Percentiles rank a stretch among this genome's conserved stretches.
These are phyloP conservation scores for Drosophila lacicola DNA, from an alignment of 2,888 invertebrate species.

Conservation along the genomic window DNA sequence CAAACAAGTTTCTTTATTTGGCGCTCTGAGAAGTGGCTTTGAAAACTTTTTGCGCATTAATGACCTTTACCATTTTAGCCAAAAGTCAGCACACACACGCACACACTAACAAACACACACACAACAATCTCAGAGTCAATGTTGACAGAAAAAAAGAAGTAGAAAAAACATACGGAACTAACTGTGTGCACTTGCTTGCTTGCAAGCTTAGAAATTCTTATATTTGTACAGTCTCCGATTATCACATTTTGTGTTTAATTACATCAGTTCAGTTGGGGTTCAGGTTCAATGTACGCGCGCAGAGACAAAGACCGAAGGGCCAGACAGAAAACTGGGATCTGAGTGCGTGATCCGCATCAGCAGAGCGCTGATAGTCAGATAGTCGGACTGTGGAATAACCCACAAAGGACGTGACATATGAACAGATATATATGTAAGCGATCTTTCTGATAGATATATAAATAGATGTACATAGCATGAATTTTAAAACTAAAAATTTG, in stretches of 20 bases:
- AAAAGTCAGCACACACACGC: conserved; percentile 25
- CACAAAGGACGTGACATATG: conserved; percentile 49
- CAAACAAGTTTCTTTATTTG: conserved; percentile 76
- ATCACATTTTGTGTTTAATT: conserved; percentile 26
- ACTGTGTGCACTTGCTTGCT: not conserved
- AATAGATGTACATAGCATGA: not conserved
- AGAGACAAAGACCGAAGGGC: conserved; percentile 12
- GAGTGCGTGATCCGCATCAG: conserved; percentile 53
- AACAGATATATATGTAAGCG: not conserved
- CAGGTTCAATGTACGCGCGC: conserved; percentile 48
- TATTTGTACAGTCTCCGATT: conserved; percentile 4
- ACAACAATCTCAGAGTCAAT: conserved; percentile 18
- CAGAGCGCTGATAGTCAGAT: conserved; percentile 27
- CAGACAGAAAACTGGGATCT: conserved; percentile 12
- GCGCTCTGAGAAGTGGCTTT: conserved; percentile 51
- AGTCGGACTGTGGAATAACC: conserved; percentile 45
- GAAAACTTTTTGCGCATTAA: conserved; percentile 48
- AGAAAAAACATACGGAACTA: not conserved
- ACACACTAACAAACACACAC: not conserved
- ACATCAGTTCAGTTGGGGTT: conserved; percentile 26
- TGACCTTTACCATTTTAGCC: conserved; percentile 67
- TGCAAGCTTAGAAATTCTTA: conserved; percentile 3
- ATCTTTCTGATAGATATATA: conserved; percentile 13
- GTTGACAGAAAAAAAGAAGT: not conserved
- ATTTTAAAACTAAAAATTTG: conserved; percentile 6